Conservation (phyloP, 2,113 vertebrate species). For the Hydrochoerus hydrochaeris region DNA sequence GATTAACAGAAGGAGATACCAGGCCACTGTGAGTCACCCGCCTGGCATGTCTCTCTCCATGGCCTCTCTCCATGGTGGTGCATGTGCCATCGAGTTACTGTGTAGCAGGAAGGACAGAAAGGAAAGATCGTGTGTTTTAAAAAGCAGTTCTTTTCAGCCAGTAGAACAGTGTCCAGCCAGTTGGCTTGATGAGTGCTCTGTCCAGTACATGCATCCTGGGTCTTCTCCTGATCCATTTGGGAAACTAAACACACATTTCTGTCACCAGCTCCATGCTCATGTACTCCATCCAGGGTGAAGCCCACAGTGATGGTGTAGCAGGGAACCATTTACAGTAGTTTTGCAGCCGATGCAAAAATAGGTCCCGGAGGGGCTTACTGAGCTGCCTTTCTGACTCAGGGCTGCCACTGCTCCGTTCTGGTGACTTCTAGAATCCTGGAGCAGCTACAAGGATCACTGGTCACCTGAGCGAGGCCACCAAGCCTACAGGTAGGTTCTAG, state of each 20-base stretch:
- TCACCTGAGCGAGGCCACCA: neutral
- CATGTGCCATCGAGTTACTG: neutral
- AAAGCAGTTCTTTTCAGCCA: neutral
- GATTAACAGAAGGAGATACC: conserved; percentile 16
- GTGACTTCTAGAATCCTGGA: neutral
- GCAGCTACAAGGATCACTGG: too few species aligned
- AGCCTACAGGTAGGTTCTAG: neutral
- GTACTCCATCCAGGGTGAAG: neutral
- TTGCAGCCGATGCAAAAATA: neutral
- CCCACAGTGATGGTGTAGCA: neutral
- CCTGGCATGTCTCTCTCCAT: neutral
- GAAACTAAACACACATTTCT: neutral
- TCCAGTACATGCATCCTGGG: too few species aligned
- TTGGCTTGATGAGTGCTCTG: neutral
- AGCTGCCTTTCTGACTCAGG: neutral
- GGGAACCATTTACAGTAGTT: neutral
- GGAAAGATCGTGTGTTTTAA: neutral
- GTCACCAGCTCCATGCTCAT: neutral
- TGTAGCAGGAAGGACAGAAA: neutral
- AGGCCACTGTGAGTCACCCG: neutral
- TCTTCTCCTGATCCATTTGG: neutral
- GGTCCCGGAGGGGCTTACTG: neutral
- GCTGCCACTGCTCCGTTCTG: neutral
- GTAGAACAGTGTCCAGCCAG: neutral
- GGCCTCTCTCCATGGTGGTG: neutral